Percentiles rank a stretch among this genome's conserved stretches.
Conservation (phyloP, 2,113 vertebrate species). For the Desmodus rotundus region DNA sequence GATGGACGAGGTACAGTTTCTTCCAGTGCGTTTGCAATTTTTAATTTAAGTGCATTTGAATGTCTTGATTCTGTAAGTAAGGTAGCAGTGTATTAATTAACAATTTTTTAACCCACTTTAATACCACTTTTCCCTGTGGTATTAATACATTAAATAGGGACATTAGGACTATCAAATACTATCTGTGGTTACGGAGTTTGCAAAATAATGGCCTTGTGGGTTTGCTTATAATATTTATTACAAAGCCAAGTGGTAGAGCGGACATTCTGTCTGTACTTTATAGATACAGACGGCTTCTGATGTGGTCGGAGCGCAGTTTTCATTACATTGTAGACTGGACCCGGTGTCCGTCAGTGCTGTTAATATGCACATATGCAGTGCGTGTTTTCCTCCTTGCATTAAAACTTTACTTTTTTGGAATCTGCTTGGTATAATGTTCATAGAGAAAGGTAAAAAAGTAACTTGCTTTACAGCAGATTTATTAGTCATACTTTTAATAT, state of each 20-base stretch:
- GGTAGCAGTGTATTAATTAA: background rate
- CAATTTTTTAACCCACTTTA: background rate
- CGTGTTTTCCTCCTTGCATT: background rate
- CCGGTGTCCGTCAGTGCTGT: background rate
- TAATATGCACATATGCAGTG: background rate
- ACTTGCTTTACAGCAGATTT: background rate
- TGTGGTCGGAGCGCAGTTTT: background rate
- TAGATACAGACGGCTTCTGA: background rate
- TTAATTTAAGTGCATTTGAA: background rate
- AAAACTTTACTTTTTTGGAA: background rate
- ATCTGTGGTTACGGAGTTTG: background rate
- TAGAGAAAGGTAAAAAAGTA: background rate
- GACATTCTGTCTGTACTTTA: background rate
- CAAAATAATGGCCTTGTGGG: background rate
- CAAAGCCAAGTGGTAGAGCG: background rate
- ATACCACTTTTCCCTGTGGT: background rate
- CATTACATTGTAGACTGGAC: background rate
- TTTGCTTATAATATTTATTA: conserved; percentile 23
- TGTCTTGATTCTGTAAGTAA: background rate
- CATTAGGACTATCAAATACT: background rate
- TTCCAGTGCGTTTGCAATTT: background rate
- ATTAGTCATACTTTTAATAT: background rate
- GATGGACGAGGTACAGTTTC: conserved; percentile 88
- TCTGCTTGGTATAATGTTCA: background rate
- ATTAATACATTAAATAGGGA: background rate